A percentile compares a stretch with the other conserved stretches of the same genome.
phyloP scores from a whole-genome alignment of 2,113 vertebrate species.

The Propithecus coquereli region DNA sequence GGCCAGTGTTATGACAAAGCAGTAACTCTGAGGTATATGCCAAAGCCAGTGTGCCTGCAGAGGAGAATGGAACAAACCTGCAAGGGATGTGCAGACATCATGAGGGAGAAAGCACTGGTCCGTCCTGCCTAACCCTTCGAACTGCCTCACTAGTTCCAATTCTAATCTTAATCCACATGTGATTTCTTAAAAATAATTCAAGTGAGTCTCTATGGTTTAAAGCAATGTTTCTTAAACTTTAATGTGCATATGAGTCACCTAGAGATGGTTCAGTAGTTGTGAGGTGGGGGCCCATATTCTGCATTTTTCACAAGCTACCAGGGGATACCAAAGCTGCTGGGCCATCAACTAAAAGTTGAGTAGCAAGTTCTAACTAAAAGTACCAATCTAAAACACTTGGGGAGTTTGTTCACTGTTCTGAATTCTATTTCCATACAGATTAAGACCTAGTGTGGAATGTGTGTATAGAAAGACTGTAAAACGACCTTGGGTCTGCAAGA shows the following conservation, averaged over 20 bases:
- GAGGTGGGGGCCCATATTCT: neutral
- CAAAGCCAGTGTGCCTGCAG: neutral
- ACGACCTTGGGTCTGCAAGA: neutral
- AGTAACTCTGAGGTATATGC: neutral
- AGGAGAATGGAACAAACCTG: neutral
- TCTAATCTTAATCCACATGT: neutral
- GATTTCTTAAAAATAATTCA: neutral
- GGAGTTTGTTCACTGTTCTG: neutral
- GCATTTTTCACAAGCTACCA: neutral
- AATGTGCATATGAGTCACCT: neutral
- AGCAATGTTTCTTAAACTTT: neutral
- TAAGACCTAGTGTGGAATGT: neutral
- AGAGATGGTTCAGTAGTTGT: neutral
- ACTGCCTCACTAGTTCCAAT: neutral
- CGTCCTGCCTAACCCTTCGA: neutral
- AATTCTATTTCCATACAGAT: neutral
- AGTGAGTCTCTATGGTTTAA: neutral
- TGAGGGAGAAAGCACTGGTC: neutral
- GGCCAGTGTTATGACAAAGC: neutral
- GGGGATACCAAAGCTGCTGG: neutral
- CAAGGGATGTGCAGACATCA: rapidly evolving
- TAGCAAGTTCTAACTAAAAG: neutral
- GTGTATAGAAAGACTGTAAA: neutral
- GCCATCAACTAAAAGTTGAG: neutral
- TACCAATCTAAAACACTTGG: neutral